Conservation (phyloP, 2,888 invertebrate species). For the Sclerodermus sp. region DNA sequence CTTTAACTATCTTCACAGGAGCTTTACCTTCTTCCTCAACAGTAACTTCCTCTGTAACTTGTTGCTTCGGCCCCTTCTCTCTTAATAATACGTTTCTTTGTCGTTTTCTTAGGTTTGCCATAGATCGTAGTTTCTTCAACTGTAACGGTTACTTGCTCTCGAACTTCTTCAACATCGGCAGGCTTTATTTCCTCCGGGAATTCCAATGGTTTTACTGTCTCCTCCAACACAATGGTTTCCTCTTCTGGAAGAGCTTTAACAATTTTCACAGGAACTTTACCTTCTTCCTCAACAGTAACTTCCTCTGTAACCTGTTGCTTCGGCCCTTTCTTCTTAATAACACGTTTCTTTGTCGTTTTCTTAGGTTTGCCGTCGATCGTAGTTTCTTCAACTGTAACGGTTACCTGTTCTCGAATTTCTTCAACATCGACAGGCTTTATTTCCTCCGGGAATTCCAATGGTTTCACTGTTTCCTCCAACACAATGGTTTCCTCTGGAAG, state of each 20-base stretch:
- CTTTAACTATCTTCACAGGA: slow-evolving; percentile 53
- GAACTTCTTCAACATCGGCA: slow-evolving; percentile 46
- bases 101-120: slow-evolving; percentile 27
- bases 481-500: slow-evolving; percentile 35
- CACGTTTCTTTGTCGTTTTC: slow-evolving; percentile 30
- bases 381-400: slow-evolving; percentile 24
- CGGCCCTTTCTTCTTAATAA: slow-evolving; percentile 41
- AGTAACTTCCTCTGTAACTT: slow-evolving; percentile 24
- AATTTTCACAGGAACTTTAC: slow-evolving; percentile 55
- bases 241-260: slow-evolving; percentile 43
- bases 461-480: slow-evolving; percentile 21
- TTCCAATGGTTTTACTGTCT: slow-evolving; percentile 12
- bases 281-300: slow-evolving; percentile 48
- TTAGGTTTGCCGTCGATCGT: slow-evolving; percentile 37
- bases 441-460: slow-evolving; percentile 36
- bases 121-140: slow-evolving; percentile 34
- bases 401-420: slow-evolving; percentile 25
- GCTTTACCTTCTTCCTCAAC: slow-evolving; percentile 56
- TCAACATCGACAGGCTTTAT: slow-evolving; percentile 47
- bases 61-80: slow-evolving; percentile 36
- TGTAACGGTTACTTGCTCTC: slow-evolving; percentile 31
- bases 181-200: slow-evolving; percentile 28
- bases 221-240: slow-evolving; percentile 16
- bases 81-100: slow-evolving; percentile 36
- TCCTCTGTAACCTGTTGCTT: slow-evolving; percentile 29